Evolutionary conservation across 2,113 vertebrate genomes (phyloP).

Genomic region (Scomber colias): DNA sequence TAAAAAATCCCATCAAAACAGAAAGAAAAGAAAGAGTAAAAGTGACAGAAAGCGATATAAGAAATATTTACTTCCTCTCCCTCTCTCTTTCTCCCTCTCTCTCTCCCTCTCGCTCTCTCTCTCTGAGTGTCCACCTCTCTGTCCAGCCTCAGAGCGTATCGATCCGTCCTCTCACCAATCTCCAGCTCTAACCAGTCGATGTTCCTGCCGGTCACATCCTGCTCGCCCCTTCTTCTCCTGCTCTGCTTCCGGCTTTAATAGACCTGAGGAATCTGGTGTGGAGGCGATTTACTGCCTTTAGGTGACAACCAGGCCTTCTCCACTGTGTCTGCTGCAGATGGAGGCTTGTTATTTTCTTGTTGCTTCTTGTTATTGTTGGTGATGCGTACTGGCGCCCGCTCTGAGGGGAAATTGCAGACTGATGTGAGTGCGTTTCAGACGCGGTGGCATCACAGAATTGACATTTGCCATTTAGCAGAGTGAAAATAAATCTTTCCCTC

Average conservation of each 20-base stretch:
- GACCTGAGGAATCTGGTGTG: constrained; percentile 73
- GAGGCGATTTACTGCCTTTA: constrained; percentile 56
- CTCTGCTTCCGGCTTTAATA: constrained; percentile 63
- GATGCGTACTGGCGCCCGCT: neutral
- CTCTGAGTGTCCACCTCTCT: constrained; percentile 28
- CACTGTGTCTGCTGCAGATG: constrained; percentile 19
- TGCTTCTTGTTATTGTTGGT: constrained; percentile 47
- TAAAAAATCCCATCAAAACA: neutral
- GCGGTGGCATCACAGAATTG: constrained; percentile 51
- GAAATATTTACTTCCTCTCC: neutral
- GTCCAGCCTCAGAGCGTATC: constrained; percentile 54
- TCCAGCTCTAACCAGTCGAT: constrained; percentile 72
- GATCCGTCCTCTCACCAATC: constrained; percentile 68
- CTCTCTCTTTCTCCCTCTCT: neutral
- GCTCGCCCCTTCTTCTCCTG: constrained; percentile 46
- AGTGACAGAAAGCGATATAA: neutral
- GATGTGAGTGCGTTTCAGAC: constrained; percentile 30
- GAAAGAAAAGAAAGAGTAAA: neutral
- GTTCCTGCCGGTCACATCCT: constrained; percentile 69
- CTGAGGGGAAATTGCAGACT: constrained; percentile 42
- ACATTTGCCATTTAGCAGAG: constrained; percentile 64
- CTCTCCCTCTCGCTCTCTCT: constrained; percentile 13
- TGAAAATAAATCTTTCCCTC: constrained; percentile 26
- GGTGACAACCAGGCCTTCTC: constrained; percentile 43
- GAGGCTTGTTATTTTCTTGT: constrained; percentile 43